A percentile compares a stretch with the other conserved stretches of the same genome.
Conservation (phyloP, 1,140 invertebrate species). For the Musca domestica region DNA sequence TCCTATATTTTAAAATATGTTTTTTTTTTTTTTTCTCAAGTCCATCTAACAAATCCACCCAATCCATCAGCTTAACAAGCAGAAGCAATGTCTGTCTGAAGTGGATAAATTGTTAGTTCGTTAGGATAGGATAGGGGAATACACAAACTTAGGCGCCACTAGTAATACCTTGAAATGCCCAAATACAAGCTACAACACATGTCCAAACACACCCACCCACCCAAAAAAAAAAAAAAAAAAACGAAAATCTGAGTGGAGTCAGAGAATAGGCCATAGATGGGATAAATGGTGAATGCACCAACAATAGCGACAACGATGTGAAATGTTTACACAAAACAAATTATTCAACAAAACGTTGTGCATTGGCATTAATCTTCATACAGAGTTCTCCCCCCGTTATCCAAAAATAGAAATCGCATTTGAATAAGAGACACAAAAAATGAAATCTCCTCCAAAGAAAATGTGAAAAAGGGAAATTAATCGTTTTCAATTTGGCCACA, state of each 20-base stretch:
- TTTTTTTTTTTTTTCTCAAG: too few relatives aligned
- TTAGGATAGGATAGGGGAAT: not conserved
- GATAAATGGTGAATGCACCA: not conserved
- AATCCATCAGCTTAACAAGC: too few relatives aligned
- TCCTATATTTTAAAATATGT: too few relatives aligned
- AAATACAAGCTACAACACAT: slow-evolving; percentile 12
- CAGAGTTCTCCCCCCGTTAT: too few relatives aligned
- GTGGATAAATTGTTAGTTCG: not conserved
- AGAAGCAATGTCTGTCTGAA: too few relatives aligned
- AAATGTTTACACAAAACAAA: slow-evolving; percentile 22
- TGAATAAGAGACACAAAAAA: not conserved
- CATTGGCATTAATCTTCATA: slow-evolving; percentile 13
- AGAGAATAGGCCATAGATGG: not conserved
- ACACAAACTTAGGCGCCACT: slow-evolving; percentile 15
- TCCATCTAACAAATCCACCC: too few relatives aligned
- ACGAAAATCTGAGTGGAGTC: not conserved
- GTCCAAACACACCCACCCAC: slow-evolving; percentile 13
- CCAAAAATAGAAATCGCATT: not conserved
- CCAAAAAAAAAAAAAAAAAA: too few relatives aligned
- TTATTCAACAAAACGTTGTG: slow-evolving; percentile 8
- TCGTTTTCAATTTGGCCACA: slow-evolving; percentile 15
- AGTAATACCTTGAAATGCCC: not conserved
- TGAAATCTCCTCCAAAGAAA: not conserved
- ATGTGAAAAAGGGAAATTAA: slow-evolving; percentile 14
- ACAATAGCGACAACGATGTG: not conserved